Base-by-base conservation (phyloP, 1,140 invertebrate species). In the Aleiodes sp. region DNA sequence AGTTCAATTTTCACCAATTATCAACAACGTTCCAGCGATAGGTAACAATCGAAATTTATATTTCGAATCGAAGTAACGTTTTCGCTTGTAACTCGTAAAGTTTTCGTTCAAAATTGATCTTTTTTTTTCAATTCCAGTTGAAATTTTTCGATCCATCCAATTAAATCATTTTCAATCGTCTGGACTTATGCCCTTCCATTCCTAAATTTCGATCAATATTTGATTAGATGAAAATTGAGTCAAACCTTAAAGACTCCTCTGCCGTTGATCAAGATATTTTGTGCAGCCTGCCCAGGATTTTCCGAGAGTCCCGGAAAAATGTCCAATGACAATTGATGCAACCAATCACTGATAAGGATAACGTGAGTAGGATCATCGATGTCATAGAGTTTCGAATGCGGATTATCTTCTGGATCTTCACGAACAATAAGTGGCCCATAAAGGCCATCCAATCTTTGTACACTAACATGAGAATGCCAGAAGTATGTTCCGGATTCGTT, bases 181-280 rank as follows among this genome's bases (percentile, higher is more conserved):
- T 61, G 24, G n/a, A 24, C 10, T 3, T 59, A 61, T 16, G 16
- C 65, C 72, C 29, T 8, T 68, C 88, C 88, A 84, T 87, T 80
- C 77, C n/a, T n/a, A n/a, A n/a, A n/a, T n/a, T n/a, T n/a, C n/a
- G n/a, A n/a, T n/a, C n/a, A n/a, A n/a, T n/a, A n/a, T n/a, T n/a
- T n/a, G n/a, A n/a, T n/a, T n/a, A n/a, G n/a, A n/a, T n/a, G n/a
- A n/a, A n/a, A n/a, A n/a, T n/a, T n/a, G n/a, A n/a, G n/a, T n/a
- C n/a, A n/a, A n/a, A n/a, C n/a, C n/a, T n/a, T n/a, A n/a, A n/a
- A n/a, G n/a, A n/a, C n/a, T 87, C 92, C 93, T 80, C 92, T 91
- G 76, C 94, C 94, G 82, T 96, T 96, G 75, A 96, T 92, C 28
- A 96, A 84, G 21, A 94, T 87, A 43, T 90, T 93, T 75, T 93